phyloP scores from a whole-genome alignment of 2,797 vertebrate species.

The Trachops cirrhosus region DNA sequence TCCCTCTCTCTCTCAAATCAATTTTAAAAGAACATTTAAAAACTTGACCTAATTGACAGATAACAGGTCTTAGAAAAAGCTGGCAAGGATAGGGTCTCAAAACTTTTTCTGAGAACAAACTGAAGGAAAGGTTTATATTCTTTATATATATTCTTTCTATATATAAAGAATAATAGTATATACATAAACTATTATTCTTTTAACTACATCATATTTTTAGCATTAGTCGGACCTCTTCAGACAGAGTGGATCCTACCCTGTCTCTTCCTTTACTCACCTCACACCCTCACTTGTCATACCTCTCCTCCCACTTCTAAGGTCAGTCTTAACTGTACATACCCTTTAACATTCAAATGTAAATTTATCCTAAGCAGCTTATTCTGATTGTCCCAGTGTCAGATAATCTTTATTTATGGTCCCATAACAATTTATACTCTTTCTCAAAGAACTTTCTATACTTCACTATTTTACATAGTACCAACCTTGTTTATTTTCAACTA shows the following conservation, averaged over 20 bases:
- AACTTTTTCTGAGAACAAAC: conserved; percentile 13
- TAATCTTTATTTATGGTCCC: background rate
- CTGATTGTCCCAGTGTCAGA: background rate
- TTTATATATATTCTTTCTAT: background rate
- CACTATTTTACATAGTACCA: background rate
- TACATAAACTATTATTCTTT: background rate
- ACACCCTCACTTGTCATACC: background rate
- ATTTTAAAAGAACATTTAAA: background rate
- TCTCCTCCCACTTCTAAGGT: background rate
- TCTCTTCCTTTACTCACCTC: background rate
- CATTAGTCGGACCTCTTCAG: background rate
- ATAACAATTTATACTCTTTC: background rate
- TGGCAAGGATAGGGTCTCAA: background rate
- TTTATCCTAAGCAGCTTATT: background rate
- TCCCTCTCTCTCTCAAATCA: no score
- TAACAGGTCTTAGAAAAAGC: background rate
- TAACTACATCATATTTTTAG: background rate
- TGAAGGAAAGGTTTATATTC: background rate
- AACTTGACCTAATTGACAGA: background rate
- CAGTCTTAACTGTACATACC: background rate
- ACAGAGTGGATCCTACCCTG: background rate
- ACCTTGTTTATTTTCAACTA: background rate
- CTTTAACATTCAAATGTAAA: background rate
- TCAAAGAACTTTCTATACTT: background rate
- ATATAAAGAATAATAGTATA: no score